A percentile compares a stretch with the other conserved stretches of the same genome.
phyloP scores from a whole-genome alignment of 2,113 vertebrate genomes.

The Litocranius walleri region DNA sequence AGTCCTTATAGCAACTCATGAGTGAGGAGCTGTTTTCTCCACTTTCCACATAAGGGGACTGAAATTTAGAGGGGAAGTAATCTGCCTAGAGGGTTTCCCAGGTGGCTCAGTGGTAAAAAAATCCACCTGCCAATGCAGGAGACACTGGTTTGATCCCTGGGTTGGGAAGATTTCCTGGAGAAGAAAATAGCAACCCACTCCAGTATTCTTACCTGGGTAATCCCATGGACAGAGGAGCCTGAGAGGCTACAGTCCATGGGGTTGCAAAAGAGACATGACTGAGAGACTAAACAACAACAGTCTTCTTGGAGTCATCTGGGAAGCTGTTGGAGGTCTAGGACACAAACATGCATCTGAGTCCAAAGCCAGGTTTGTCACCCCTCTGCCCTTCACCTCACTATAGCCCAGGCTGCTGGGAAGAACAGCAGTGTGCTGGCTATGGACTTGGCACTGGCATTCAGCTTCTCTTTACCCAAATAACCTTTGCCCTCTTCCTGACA shows the following conservation, averaged over 20 bases:
- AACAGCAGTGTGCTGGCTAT: neutral
- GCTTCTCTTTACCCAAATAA: neutral
- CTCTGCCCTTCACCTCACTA: neutral
- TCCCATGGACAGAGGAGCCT: neutral
- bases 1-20: neutral
- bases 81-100: neutral
- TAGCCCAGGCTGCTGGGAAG: neutral
- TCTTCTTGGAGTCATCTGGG: neutral
- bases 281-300: neutral
- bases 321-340: neutral
- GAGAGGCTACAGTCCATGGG: neutral
- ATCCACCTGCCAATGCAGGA: neutral
- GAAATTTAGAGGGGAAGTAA: neutral
- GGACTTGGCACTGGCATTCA: neutral
- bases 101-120: neutral
- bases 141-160: neutral
- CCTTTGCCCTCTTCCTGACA: neutral
- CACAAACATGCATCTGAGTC: neutral
- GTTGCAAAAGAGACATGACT: neutral
- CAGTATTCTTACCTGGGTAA: neutral
- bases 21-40: neutral
- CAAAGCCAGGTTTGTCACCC: neutral
- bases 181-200: neutral
- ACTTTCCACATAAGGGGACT: neutral
- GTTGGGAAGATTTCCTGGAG: neutral